Conservation (phyloP, 2,888 invertebrate species). For the Dichetophora obliterata region DNA sequence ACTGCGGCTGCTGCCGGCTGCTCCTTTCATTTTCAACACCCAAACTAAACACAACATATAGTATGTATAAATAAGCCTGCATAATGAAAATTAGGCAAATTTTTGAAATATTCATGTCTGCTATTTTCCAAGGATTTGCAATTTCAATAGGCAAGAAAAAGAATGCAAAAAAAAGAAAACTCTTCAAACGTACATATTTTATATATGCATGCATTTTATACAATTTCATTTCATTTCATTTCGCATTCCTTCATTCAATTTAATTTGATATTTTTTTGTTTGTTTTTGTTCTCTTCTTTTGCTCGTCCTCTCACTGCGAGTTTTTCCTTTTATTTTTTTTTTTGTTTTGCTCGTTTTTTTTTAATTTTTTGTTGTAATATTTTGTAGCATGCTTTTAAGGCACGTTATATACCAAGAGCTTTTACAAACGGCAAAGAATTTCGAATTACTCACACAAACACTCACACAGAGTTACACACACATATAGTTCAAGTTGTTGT, state of each 20-base stretch:
- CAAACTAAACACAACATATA: background rate
- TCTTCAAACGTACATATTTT: background rate
- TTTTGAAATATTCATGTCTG: slow-evolving; percentile 44
- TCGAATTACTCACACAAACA: slow-evolving; percentile 9
- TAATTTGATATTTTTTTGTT: slow-evolving; percentile 43
- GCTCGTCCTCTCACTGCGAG: background rate
- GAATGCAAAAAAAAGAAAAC: slow-evolving; percentile 28
- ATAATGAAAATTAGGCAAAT: slow-evolving; percentile 46
- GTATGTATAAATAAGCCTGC: background rate
- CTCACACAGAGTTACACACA: slow-evolving; percentile 34
- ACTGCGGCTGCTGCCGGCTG: background rate
- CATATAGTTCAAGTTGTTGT: background rate
- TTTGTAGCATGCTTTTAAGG: background rate
- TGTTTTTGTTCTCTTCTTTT: background rate
- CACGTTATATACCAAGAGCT: slow-evolving; percentile 24
- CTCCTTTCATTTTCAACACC: background rate
- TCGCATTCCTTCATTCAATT: slow-evolving; percentile 46
- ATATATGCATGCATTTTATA: slow-evolving; percentile 28
- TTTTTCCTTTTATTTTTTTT: no score
- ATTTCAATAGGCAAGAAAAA: slow-evolving; percentile 18
- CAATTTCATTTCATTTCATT: slow-evolving; percentile 21
- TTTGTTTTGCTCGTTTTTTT: background rate
- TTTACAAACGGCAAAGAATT: background rate
- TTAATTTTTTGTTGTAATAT: background rate
- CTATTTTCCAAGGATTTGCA: background rate